phyloP scores from a whole-genome alignment of 2,113 vertebrate species.

The Peromyscus polionotus region DNA sequence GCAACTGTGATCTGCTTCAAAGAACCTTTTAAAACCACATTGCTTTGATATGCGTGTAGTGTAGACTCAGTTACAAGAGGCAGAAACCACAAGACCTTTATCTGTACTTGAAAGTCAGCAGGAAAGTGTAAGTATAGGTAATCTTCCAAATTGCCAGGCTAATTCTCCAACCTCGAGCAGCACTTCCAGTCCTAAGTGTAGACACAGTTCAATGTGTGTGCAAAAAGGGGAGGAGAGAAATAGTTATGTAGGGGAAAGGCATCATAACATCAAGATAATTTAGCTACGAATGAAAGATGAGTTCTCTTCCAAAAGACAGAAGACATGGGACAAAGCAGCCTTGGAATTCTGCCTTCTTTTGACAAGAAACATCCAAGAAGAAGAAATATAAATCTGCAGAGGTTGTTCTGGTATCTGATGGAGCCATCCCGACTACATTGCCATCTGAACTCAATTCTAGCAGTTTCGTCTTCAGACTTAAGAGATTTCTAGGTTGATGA shows the following conservation, averaged over 20 bases:
- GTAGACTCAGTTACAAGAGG: constrained; percentile 55
- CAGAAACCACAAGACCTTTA: constrained; percentile 75
- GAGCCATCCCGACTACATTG: not conserved
- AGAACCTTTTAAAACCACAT: constrained; percentile 61
- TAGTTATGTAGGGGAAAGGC: not conserved
- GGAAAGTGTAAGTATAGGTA: constrained; percentile 55
- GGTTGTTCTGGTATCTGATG: not conserved
- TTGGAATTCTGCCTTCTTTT: not conserved
- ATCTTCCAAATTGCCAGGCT: constrained; percentile 70
- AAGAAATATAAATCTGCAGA: constrained; percentile 34
- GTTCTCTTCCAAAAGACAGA: not conserved
- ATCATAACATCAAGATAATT: not conserved
- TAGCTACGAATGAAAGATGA: constrained; percentile 7
- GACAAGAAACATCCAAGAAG: not conserved
- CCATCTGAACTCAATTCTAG: constrained; percentile 51
- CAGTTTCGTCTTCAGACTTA: constrained; percentile 32
- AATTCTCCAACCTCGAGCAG: constrained; percentile 67
- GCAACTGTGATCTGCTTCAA: constrained; percentile 68
- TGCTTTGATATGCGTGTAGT: constrained; percentile 62
- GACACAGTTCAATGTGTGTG: not conserved
- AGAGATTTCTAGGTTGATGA: constrained; percentile 33
- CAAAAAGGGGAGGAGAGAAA: not conserved
- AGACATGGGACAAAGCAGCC: not conserved
- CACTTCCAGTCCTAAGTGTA: constrained; percentile 48
- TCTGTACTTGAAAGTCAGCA: constrained; percentile 74